These are phyloP conservation scores for Paraplagusia blochii DNA, from an alignment of 2,113 vertebrate genomes.

Conservation along the genomic window DNA sequence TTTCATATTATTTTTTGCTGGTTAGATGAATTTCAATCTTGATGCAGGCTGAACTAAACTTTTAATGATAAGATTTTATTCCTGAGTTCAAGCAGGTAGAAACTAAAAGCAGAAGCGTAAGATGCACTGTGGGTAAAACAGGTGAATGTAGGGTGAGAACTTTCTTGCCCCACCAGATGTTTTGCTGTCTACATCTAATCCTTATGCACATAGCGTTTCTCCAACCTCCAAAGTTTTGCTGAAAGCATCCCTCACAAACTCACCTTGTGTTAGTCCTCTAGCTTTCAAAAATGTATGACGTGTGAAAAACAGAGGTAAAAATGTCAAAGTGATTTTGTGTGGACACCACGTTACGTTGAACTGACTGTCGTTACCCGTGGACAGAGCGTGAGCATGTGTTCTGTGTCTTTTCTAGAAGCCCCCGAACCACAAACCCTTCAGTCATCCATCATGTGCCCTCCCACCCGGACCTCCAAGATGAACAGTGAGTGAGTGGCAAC, in stretches of 20 bases:
- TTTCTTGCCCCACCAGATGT: background rate
- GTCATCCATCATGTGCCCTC: conserved; percentile 3
- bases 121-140: too few relatives aligned
- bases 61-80: too few relatives aligned
- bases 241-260: background rate
- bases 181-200: too few relatives aligned
- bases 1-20: too few relatives aligned
- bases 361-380: conserved; percentile 19
- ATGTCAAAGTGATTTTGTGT: background rate
- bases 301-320: background rate
- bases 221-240: conserved; percentile 6
- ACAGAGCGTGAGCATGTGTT: background rate
- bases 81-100: too few relatives aligned
- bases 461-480: conserved; percentile 9
- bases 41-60: too few relatives aligned
- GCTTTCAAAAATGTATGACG: background rate
- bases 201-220: background rate
- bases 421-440: background rate
- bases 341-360: conserved; percentile 11
- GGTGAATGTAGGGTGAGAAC: too few relatives aligned
- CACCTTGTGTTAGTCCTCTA: background rate
- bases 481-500: conserved; percentile 10
- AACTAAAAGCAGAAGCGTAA: too few relatives aligned
- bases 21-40: too few relatives aligned
- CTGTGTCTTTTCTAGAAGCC: conserved; percentile 2